These are phyloP conservation scores for Catocala sponsa DNA, from an alignment of 2,888 invertebrate genomes.

Conservation along the genomic window DNA sequence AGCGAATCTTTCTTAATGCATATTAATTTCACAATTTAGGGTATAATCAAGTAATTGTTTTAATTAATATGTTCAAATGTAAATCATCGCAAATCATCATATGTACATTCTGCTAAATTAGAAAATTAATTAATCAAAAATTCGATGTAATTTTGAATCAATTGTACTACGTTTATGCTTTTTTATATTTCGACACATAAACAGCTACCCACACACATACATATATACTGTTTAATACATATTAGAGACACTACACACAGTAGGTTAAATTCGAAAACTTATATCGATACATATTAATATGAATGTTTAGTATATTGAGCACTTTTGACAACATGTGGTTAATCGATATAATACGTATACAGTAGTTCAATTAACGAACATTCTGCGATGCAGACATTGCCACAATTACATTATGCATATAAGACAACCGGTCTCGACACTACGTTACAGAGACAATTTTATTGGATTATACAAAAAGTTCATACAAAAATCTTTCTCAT, in stretches of 20 bases:
- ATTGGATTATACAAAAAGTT: constrained; percentile 14
- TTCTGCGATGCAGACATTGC: constrained; percentile 15
- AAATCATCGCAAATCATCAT: too few relatives aligned
- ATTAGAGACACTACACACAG: constrained; percentile 30
- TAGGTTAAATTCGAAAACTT: constrained; percentile 46
- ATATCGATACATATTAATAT: constrained; percentile 24
- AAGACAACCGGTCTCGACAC: constrained; percentile 17
- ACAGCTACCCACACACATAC: constrained; percentile 13
- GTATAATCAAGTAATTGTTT: too few relatives aligned
- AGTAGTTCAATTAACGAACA: background rate
- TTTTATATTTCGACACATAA: constrained; percentile 11
- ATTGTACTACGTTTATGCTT: too few relatives aligned
- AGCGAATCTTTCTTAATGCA: too few relatives aligned
- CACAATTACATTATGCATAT: constrained; percentile 23
- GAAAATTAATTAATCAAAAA: too few relatives aligned
- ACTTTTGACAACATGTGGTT: constrained; percentile 28
- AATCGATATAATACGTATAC: constrained; percentile 21
- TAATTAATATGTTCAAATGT: too few relatives aligned
- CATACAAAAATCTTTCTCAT: constrained; percentile 23
- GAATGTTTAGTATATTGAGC: constrained; percentile 35
- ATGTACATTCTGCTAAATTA: too few relatives aligned
- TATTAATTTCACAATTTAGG: too few relatives aligned
- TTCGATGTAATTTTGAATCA: too few relatives aligned
- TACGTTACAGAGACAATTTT: constrained; percentile 6
- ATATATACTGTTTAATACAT: constrained; percentile 8